phyloP scores from a whole-genome alignment of 53 echinoderm and acorn worm genomes.

The Crossaster papposus region DNA sequence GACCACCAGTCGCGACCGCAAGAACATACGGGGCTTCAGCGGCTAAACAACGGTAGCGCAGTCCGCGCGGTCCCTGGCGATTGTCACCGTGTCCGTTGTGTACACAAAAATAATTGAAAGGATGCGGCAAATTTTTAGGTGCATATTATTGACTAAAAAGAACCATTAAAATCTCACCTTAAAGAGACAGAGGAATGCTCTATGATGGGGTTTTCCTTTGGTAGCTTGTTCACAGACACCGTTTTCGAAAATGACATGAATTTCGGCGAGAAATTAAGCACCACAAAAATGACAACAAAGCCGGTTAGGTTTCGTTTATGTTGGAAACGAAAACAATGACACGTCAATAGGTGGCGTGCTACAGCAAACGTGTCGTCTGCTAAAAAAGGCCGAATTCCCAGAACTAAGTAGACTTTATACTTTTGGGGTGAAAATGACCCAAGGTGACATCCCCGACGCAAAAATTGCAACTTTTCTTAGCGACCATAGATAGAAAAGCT shows the following conservation, averaged over 20 bases:
- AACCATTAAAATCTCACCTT: neutral
- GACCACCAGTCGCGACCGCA: too few species aligned
- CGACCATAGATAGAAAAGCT: too few species aligned
- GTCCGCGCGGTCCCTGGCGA: neutral
- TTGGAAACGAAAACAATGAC: neutral
- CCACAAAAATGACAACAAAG: neutral
- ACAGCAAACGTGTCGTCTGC: neutral
- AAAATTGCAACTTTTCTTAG: too few species aligned
- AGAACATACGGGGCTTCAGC: neutral
- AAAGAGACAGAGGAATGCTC: neutral
- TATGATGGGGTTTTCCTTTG: neutral
- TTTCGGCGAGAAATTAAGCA: neutral
- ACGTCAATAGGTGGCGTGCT: conserved; percentile 1
- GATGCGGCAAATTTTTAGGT: neutral
- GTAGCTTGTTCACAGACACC: neutral
- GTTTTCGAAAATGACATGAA: neutral
- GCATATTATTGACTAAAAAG: neutral
- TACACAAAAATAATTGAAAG: neutral
- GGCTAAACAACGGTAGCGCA: neutral
- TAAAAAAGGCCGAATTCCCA: neutral
- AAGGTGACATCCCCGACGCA: too few species aligned
- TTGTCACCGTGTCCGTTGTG: neutral
- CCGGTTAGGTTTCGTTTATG: neutral
- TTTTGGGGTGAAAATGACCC: too few species aligned
- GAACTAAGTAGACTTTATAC: too few species aligned